A percentile compares a stretch with the other conserved stretches of the same genome.
These are phyloP conservation scores for Dasyornis broadbenti DNA, from an alignment of 2,113 vertebrate species.

Conservation along the genomic window DNA sequence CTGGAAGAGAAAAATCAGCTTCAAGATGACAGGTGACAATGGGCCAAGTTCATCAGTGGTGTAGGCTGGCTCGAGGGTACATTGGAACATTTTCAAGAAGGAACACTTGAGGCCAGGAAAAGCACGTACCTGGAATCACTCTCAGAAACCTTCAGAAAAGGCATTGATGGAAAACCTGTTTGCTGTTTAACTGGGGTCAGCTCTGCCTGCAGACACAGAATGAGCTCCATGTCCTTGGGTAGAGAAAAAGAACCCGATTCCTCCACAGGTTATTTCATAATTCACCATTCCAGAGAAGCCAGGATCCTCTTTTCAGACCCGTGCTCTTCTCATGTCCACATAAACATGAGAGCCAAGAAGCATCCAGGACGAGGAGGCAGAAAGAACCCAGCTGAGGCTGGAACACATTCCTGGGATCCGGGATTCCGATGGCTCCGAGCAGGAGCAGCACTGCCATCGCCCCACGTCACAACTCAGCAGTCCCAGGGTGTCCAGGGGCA, in stretches of 20 bases:
- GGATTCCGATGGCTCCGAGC: not conserved
- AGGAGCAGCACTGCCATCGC: not conserved
- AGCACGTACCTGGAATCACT: not conserved
- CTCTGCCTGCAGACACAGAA: not conserved
- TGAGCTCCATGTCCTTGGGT: not conserved
- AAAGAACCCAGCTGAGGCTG: not conserved
- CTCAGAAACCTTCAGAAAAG: not conserved
- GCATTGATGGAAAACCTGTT: not conserved
- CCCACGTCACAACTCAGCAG: not conserved
- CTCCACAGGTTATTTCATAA: not conserved
- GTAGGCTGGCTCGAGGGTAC: not conserved
- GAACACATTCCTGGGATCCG: not conserved
- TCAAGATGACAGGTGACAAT: constrained; percentile 21
- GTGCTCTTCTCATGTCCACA: not conserved
- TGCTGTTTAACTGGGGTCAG: not conserved
- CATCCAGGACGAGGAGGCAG: not conserved
- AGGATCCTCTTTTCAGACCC: not conserved
- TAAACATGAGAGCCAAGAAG: not conserved
- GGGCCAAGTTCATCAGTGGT: not conserved
- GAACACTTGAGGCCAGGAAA: not conserved
- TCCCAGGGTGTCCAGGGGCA: rapidly evolving
- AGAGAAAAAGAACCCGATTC: not conserved
- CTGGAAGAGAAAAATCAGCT: constrained; percentile 19
- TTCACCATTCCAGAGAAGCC: not conserved
- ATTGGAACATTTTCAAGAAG: not conserved